Evolutionary conservation across 2,888 invertebrate species (phyloP), one percentile per base, ranked within the genome.

Genomic region (Amiota minor): DNA sequence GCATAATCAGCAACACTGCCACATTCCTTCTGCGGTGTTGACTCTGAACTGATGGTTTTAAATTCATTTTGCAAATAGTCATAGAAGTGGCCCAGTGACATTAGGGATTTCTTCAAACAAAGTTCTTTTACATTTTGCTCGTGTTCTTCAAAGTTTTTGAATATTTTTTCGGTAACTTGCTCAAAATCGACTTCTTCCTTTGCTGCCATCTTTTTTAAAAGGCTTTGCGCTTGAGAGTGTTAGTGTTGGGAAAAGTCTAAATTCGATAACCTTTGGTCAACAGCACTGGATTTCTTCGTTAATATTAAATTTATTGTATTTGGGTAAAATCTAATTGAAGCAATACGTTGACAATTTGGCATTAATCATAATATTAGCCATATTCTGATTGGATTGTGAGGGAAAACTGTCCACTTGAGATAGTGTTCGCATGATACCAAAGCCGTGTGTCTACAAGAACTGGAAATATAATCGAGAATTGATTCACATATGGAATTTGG

Each of bases 331-430:
- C 2, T n/a, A 16, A 9, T 53, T 53, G 6, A 53, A 53, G 14
- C 53, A 11, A 53, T 14, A 9, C 16, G 14, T 53, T 12, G 14
- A 35, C 2, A 35, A 35, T 35, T 35, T 35, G 35, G 35, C 6
- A 35, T 35, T 35, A 35, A 35, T 35, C 35, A 35, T 35, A 2
- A 53, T 12, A 3, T 77, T 91, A 95, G 81, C 97, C 97, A 90
- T 97, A 97, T 89, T 97, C 97, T 0, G 97, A 97, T 81, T 97
- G 97, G 74, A 97, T 93, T 14, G 97, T 96, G 61, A 97, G 91
- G 79, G 97, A 96, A 83, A 97, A 94, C 85, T 95, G 93, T 9
- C 95, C 94, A 78, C 94, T 93, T 64, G 94, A 93, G 73, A 97
- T 95, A 79, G 92, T 93, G 53, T 97, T 97, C 70, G 95, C 93